A percentile compares a stretch with the other conserved stretches of the same genome.
Conservation (phyloP, 2,113 vertebrate species). For the Ivindomyrus marchei region DNA sequence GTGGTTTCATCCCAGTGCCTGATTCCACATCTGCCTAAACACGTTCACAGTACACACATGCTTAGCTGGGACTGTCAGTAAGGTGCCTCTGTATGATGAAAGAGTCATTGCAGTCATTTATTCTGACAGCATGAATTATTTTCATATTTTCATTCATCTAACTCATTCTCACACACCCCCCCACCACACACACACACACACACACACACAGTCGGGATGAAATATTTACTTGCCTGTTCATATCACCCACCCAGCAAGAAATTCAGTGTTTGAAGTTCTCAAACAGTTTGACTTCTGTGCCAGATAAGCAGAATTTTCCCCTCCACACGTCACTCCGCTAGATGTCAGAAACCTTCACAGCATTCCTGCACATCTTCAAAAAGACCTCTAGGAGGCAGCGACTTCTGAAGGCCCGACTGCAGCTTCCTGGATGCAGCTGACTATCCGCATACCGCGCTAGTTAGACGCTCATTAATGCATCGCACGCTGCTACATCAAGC, state of each 20-base stretch:
- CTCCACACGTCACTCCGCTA: not conserved
- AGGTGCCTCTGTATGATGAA: conserved; percentile 43
- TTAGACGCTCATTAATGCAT: not conserved
- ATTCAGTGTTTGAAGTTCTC: not conserved
- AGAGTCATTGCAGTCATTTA: conserved; percentile 54
- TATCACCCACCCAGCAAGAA: conserved; percentile 8
- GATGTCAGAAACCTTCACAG: not conserved
- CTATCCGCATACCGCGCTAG: not conserved
- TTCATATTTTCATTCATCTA: too few relatives aligned
- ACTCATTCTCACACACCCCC: conserved; percentile 16
- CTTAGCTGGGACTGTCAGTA: conserved; percentile 14
- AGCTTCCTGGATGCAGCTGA: not conserved
- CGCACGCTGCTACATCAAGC: not conserved
- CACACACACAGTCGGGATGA: conserved; percentile 39
- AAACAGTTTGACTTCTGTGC: not conserved
- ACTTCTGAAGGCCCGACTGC: not conserved
- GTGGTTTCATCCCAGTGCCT: not conserved
- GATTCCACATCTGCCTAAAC: not conserved
- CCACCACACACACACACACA: too few relatives aligned
- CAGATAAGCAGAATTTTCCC: not conserved
- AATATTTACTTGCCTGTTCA: conserved; percentile 52
- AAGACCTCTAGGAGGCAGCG: not conserved
- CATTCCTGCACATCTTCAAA: not conserved
- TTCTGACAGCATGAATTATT: conserved; percentile 52
- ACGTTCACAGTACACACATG: not conserved